Percentiles rank a stretch among this genome's conserved stretches.
Conservation (phyloP, 2,888 invertebrate genomes). For the Drosophila kuntzei region DNA sequence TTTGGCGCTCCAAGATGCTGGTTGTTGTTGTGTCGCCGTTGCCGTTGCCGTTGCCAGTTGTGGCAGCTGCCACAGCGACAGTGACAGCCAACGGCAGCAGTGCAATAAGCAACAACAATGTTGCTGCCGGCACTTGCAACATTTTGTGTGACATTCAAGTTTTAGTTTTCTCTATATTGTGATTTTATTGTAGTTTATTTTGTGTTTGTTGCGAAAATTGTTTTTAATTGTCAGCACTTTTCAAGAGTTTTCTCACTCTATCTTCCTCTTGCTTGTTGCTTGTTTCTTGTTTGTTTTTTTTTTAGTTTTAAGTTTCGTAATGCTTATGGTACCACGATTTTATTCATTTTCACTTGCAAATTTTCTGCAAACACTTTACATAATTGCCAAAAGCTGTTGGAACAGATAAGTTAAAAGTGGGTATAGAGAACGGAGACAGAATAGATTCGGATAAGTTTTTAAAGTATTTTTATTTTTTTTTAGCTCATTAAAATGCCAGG, state of each 20-base stretch:
- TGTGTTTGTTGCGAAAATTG: constrained; percentile 41
- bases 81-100: constrained; percentile 48
- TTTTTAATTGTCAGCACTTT: constrained; percentile 72
- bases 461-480: constrained; percentile 36
- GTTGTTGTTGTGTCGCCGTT: constrained; percentile 39
- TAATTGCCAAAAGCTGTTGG: constrained; percentile 66
- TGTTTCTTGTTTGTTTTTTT: constrained; percentile 24
- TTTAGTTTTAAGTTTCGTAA: constrained; percentile 38
- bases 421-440: not conserved
- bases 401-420: constrained; percentile 5
- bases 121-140: constrained; percentile 79
- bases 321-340: constrained; percentile 76
- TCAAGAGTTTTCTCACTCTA: constrained; percentile 42
- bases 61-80: constrained; percentile 38
- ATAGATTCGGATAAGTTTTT: constrained; percentile 56
- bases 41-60: constrained; percentile 24
- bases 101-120: constrained; percentile 57
- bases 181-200: constrained; percentile 28
- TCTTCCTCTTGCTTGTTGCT: not conserved
- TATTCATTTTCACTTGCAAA: constrained; percentile 74
- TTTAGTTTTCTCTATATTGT: constrained; percentile 34
- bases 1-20: constrained; percentile 63
- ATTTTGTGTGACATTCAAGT: constrained; percentile 74
- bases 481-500: constrained; percentile 60
- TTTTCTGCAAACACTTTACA: constrained; percentile 63